Evolutionary conservation across 1,140 invertebrate species (phyloP), one percentile per base, ranked within the genome.

Genomic region (Macrosteles quadrilineatus): DNA sequence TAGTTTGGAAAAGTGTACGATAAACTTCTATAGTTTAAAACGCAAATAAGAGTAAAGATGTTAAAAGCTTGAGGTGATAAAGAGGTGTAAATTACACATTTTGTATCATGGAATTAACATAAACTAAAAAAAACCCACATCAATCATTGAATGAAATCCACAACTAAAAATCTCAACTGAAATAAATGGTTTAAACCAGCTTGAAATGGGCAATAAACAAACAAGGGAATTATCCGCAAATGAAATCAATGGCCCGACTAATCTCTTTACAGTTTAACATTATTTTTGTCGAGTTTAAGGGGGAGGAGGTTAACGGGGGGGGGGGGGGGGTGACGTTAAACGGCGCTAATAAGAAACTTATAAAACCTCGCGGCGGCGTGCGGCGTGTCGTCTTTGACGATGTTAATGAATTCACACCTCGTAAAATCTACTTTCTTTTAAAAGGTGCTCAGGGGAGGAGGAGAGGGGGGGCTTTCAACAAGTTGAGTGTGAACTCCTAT

Each of bases 361-460:
- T 50, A 50, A 50, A 50, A 50, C 47, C 47, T 50, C 47, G n/a
- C 21, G 47, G 14, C 47, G 17, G 36, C 17, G 6, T 9, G 6
- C 4, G 14, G 47, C n/a, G 14, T 50, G 3, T 4, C 21, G 4
- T 17, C 47, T 50, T 50, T 50, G 47, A 50, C 47, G 47, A 17
- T 21, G 47, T 50, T 50, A 50, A 50, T 50, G 47, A 50, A 50
- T 50, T 50, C 47, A 19, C 47, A 59, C 21, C 21, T 30, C 55
- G 55, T 59, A 59, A 59, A 59, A 59, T 59, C n/a, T 30, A 59
- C 55, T 59, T 59, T 59, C 55, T 59, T 59, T 59, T 9, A 59
- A 29, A 27, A 30, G 2, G 21, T 19, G 36, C 9, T 43, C 9
- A 43, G 17, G 47, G 21, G 21, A 14, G 47, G 11, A 17, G 47